Base-by-base conservation (phyloP, 2,797 vertebrate species). In the Lithobates pipiens region DNA sequence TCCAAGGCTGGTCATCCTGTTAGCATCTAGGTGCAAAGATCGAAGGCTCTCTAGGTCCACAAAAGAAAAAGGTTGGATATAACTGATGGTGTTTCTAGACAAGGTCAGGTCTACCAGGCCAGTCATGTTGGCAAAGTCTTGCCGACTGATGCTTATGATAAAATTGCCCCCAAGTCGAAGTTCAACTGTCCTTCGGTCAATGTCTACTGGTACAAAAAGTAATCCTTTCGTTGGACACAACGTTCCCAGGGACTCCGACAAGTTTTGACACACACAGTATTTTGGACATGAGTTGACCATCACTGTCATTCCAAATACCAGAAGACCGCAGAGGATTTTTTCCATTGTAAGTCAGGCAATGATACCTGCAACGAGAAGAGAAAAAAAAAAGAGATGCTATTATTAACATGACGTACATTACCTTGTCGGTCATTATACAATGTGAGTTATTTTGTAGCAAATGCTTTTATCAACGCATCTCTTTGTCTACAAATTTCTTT, bases 211-310 rank as follows among this genome's bases (percentile, higher is more conserved):
- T 79, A 99, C 98, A 5, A 99, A 99, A 57, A 99, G 96, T 84
- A 99, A 95, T 82, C 98, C 98, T 92, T 99, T 99, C 76, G 97
- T 97, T 44, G 98, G 98, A 85, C 98, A 99, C 82, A 99, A 91
- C 5, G 98, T 99, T 54, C 98, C 98, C 87, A 99, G 92, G 34
- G 98, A 99, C 91, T 99, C 98, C 21, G 98, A 99, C 74, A 99
- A 93, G 92, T 99, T 99, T 94, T 99, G 98, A 91, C 98, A 99
- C 90, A 98, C 96, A 82, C 98, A 99, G 77, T 99, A 99, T 94
- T 99, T 99, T 89, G 98, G 98, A 94, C 98, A 99, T 91, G 97
- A 97, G 5, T 95, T 95, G 89, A 96, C 97, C 86, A 93, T 95
- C 29, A 96, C 93, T 91, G 95, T 93, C 91, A 96, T 97, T 97